Evolutionary conservation across 1,140 invertebrate species (phyloP).

Genomic region (Anoplophora glabripennis): DNA sequence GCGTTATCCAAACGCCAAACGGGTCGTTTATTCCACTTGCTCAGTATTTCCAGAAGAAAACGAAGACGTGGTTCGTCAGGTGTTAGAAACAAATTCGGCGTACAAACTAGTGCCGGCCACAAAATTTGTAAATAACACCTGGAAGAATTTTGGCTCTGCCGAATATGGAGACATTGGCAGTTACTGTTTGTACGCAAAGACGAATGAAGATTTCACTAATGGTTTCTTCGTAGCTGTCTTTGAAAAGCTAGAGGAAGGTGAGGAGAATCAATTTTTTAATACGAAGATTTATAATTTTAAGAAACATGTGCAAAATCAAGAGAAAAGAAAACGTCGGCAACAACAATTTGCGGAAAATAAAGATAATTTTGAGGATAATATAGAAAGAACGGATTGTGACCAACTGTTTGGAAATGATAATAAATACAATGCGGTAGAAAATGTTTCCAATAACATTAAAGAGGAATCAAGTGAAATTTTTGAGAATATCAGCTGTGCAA

Average conservation of each 20-base stretch:
- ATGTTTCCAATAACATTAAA: not conserved
- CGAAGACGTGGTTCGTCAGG: slow-evolving; percentile 79
- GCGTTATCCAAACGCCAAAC: slow-evolving; percentile 76
- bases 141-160: slow-evolving; percentile 65
- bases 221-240: slow-evolving; percentile 95
- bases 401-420: not conserved
- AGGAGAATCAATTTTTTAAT: slow-evolving; percentile 41
- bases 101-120: slow-evolving; percentile 63
- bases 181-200: slow-evolving; percentile 74
- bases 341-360: not conserved
- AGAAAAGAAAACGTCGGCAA: slow-evolving; percentile 21
- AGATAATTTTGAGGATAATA: not conserved
- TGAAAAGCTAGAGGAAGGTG: slow-evolving; percentile 55
- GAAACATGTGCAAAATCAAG: slow-evolving; percentile 28
- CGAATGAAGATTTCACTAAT: slow-evolving; percentile 76
- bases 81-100: slow-evolving; percentile 54
- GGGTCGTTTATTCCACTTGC: slow-evolving; percentile 93
- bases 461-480: not conserved
- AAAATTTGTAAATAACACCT: slow-evolving; percentile 59
- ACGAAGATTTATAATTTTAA: slow-evolving; percentile 21
- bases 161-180: slow-evolving; percentile 62
- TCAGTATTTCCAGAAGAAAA: slow-evolving; percentile 89
- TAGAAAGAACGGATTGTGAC: no score
- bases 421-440: not conserved
- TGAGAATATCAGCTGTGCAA: not conserved